Base-by-base conservation (phyloP, 2,888 invertebrate genomes). In the Geophilus truncorum region DNA sequence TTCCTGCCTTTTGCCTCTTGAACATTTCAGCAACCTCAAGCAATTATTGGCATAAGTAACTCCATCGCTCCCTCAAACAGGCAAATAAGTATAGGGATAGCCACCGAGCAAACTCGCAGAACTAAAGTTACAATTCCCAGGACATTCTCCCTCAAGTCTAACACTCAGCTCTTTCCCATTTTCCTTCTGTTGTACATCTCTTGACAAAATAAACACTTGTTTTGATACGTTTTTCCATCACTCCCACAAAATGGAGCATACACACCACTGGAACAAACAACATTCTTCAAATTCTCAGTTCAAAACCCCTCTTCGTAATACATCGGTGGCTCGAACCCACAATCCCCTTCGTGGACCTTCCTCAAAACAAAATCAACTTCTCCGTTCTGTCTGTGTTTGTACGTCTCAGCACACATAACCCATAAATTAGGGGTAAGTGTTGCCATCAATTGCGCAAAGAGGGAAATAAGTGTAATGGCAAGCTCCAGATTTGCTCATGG, bases 391-490 rank as follows among this genome's bases (percentile, higher is more conserved):
- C 21, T 25, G 5, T 77, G 23, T 77, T 77, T 30, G n/a, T 77
- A 77, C 77, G 15, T 30, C 21, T 21, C 32, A 4, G 21, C 30
- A 30, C 77, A 77, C 32, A 77, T 32, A 30, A 21, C 21, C 10
- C 77, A 77, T 34, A 32, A 21, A 77, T 34, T 77, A 18, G 32
- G 32, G n/a, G n/a, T 77, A 77, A 6, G 77, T 30, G 2, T 77
- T 77, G 32, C 77, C 77, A 77, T 77, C 77, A n/a, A 6, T 32
- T 7, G 77, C 77, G 34, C 77, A 77, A 10, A 77, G 15, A 32
- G 77, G 77, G 77, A 25, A 28, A 34, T 32, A 77, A 21, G 25
- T 32, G 32, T 32, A 77, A 32, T 30, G 30, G 18, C 77, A 77
- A 30, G 34, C 77, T n/a, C 77, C 77, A 34, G 9, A 12, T 77